Conservation (phyloP, 2,797 vertebrate species). For the Brachymystax lenok region DNA sequence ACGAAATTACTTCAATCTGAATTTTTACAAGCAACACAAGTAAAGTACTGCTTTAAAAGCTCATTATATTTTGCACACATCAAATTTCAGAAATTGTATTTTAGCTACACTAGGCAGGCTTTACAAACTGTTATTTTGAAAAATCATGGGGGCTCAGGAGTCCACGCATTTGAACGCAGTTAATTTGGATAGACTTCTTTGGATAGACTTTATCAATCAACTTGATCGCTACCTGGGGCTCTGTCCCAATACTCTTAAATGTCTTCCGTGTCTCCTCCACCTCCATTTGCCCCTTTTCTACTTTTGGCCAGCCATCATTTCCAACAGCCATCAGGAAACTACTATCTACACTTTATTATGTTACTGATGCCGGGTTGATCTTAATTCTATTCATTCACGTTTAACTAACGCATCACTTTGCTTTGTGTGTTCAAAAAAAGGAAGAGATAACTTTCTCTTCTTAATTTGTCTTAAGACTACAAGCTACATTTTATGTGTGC, state of each 20-base stretch:
- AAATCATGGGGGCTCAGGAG: background rate
- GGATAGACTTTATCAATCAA: constrained; percentile 23
- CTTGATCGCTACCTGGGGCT: constrained; percentile 37
- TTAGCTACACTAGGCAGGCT: constrained; percentile 1
- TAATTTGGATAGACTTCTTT: constrained; percentile 31
- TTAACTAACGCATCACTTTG: constrained; percentile 32
- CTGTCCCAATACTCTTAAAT: constrained; percentile 41
- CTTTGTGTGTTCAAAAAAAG: constrained; percentile 49
- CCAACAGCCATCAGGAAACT: constrained; percentile 26
- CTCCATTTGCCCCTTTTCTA: constrained; percentile 42
- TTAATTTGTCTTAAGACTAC: background rate
- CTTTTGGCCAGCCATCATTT: constrained; percentile 45
- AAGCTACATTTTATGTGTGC: constrained; percentile 56
- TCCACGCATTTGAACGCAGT: constrained; percentile 29
- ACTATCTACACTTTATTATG: constrained; percentile 29
- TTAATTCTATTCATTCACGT: constrained; percentile 31
- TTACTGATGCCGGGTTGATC: constrained; percentile 34
- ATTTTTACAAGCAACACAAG: background rate
- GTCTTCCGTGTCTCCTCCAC: constrained; percentile 64
- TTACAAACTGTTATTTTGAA: constrained; percentile 8
- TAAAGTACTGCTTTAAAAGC: constrained; percentile 1
- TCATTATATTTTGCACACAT: constrained; percentile 6
- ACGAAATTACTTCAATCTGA: background rate
- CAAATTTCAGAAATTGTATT: background rate
- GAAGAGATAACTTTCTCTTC: background rate